Percentiles rank a stretch among this genome's conserved stretches.
phyloP scores from a whole-genome alignment of 1,140 invertebrate species.

The Cyrtorhinus lividipennis region DNA sequence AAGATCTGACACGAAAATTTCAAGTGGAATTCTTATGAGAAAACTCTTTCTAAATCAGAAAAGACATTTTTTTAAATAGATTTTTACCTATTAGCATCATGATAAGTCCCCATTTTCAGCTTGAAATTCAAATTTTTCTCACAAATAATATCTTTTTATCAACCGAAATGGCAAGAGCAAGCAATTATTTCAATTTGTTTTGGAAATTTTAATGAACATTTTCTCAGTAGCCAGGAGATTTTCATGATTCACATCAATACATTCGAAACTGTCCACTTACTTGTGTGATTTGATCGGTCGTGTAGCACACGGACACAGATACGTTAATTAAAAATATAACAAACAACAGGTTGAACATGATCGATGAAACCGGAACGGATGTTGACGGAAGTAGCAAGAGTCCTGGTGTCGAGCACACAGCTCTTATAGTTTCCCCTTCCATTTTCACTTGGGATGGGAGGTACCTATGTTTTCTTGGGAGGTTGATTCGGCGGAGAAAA shows the following conservation, averaged over 20 bases:
- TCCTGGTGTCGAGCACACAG: not conserved
- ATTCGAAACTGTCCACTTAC: not conserved
- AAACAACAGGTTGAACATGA: slow-evolving; percentile 4
- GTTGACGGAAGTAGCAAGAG: not conserved
- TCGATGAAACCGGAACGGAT: not conserved
- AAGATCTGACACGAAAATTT: not conserved
- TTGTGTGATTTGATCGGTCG: not conserved
- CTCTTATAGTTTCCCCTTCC: slow-evolving; percentile 1
- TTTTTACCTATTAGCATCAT: too few relatives aligned
- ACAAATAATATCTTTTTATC: too few relatives aligned
- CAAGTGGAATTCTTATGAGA: not conserved
- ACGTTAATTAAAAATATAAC: not conserved
- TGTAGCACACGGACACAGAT: not conserved
- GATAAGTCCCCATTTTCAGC: too few relatives aligned
- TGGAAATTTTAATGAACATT: too few relatives aligned
- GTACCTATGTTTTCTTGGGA: not conserved
- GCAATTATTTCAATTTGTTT: too few relatives aligned
- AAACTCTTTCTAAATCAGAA: too few relatives aligned
- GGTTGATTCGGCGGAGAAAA: not conserved
- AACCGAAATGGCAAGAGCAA: too few relatives aligned
- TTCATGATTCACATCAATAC: too few relatives aligned
- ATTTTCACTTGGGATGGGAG: not conserved
- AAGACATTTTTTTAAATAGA: too few relatives aligned
- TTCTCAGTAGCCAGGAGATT: too few relatives aligned
- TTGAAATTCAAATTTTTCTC: too few relatives aligned